phyloP scores from a whole-genome alignment of 2,797 vertebrate genomes.

The Coregonus ussuriensis region DNA sequence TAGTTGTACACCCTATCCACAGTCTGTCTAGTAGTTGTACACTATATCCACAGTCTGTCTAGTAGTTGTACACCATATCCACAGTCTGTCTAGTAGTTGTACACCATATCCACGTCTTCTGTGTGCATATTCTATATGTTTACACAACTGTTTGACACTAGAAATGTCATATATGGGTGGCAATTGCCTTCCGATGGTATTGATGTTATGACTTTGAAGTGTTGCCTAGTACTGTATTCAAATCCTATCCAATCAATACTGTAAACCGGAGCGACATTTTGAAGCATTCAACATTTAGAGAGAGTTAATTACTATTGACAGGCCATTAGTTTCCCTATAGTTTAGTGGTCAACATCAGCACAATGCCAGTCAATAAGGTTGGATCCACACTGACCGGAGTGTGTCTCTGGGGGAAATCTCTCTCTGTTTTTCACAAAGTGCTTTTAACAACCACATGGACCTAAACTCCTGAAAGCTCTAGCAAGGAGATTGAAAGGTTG shows the following conservation, averaged over 20 bases:
- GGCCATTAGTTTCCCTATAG: neutral
- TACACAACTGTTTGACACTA: neutral
- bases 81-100: neutral
- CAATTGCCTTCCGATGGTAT: neutral
- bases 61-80: neutral
- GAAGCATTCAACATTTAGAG: too few species aligned
- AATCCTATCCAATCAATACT: neutral
- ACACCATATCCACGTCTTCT: neutral
- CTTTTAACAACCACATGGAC: too few species aligned
- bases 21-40: neutral
- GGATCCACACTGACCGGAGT: neutral
- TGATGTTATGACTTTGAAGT: neutral
- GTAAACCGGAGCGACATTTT: too few species aligned
- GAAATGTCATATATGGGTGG: neutral
- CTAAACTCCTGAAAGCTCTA: too few species aligned
- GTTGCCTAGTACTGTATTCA: neutral
- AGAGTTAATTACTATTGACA: neutral
- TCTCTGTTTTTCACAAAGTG: too few species aligned
- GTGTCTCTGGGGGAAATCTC: too few species aligned
- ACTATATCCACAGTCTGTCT: neutral
- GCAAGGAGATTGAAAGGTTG: too few species aligned
- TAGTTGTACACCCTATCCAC: neutral
- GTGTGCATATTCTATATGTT: neutral
- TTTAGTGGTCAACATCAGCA: too few species aligned
- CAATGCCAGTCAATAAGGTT: too few species aligned